Percentiles rank a stretch among this genome's conserved stretches.
Conservation (phyloP, 2,888 invertebrate species). For the Trachelus iudaicus region DNA sequence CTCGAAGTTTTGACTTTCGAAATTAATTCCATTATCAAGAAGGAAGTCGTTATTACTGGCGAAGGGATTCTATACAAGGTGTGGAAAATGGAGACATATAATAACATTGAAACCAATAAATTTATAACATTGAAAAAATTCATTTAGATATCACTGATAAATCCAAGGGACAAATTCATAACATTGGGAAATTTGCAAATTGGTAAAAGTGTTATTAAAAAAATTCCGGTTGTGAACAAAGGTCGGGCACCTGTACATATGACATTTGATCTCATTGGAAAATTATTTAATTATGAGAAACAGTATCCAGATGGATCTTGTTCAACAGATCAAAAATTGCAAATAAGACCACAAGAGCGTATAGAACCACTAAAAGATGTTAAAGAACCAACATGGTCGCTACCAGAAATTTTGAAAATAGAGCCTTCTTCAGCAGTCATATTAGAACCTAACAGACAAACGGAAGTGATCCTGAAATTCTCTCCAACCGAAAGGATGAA, state of each 20-base stretch:
- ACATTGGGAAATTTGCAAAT: slow-evolving; percentile 62
- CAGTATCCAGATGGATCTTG: neutral
- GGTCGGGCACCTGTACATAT: slow-evolving; percentile 70
- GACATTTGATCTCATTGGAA: slow-evolving; percentile 68
- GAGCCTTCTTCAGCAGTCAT: slow-evolving; percentile 48
- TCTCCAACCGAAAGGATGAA: slow-evolving; percentile 55
- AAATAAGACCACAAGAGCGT: slow-evolving; percentile 22
- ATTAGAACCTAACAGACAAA: slow-evolving; percentile 55
- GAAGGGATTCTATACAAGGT: slow-evolving; percentile 67
- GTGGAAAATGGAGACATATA: neutral
- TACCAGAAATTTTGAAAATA: slow-evolving; percentile 48
- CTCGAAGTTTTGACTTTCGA: slow-evolving; percentile 68
- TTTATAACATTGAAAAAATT: slow-evolving; percentile 7
- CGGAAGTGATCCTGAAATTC: slow-evolving; percentile 59
- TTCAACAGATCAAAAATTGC: slow-evolving; percentile 28
- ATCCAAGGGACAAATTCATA: slow-evolving; percentile 60
- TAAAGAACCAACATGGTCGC: neutral
- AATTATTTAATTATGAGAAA: slow-evolving; percentile 57
- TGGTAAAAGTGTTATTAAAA: slow-evolving; percentile 68
- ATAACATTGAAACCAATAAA: neutral
- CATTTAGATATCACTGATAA: slow-evolving; percentile 57
- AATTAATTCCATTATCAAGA: slow-evolving; percentile 68
- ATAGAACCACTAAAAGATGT: slow-evolving; percentile 9
- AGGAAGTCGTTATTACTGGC: slow-evolving; percentile 69
- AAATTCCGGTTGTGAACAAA: slow-evolving; percentile 71